Percentiles rank a stretch among this genome's conserved stretches.
phyloP scores from a whole-genome alignment of 2,113 vertebrate species.

The Cynopterus brachyotis region DNA sequence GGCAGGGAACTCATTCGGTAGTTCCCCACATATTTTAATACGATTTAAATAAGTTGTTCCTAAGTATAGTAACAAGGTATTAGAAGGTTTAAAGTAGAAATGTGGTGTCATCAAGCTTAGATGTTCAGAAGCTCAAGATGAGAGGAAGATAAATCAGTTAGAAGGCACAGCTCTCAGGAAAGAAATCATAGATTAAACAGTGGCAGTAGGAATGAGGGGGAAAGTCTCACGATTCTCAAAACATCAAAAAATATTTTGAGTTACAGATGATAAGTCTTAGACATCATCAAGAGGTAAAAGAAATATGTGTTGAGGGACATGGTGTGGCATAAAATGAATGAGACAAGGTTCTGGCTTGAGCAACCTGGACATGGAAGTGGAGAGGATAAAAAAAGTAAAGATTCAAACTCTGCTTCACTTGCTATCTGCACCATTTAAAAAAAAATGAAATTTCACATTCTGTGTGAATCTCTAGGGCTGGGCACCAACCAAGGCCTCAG shows the following conservation, averaged over 20 bases:
- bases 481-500: neutral
- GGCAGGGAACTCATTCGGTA: neutral
- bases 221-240: neutral
- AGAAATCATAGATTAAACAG: neutral
- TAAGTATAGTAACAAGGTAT: neutral
- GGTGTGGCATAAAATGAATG: neutral
- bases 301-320: neutral
- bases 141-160: neutral
- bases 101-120: neutral
- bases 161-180: neutral
- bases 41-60: neutral
- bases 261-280: neutral
- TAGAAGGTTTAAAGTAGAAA: neutral
- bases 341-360: neutral
- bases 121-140: neutral
- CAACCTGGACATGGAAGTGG: neutral
- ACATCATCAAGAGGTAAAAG: neutral
- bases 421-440: neutral
- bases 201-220: no score
- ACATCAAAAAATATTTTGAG: neutral
- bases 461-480: no score
- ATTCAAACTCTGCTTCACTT: neutral
- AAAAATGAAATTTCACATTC: neutral
- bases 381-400: neutral
- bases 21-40: neutral